Base-by-base conservation (phyloP, 2,113 vertebrate species). In the Stomatorhinus ivindoensis region DNA sequence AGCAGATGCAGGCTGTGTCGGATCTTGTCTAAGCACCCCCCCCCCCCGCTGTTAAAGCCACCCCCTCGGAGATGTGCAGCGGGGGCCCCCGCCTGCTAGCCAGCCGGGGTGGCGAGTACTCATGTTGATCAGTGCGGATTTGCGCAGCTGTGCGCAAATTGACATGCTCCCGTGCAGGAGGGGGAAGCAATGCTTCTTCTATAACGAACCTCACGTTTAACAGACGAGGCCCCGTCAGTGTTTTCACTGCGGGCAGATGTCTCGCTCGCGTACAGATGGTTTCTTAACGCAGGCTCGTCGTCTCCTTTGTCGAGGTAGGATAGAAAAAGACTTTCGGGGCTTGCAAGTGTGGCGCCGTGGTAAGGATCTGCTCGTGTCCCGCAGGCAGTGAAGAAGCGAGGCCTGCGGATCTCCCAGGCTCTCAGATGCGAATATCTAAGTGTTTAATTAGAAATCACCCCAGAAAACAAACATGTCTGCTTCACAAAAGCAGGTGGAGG, bases 201-300 rank as follows among this genome's bases (percentile, higher is more conserved):
- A n/a, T 19, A 42, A 44, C 35, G 39, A 31, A 31, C 44, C 65
- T 9, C 24, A 5, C 19, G n/a, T 88, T 76, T 48, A 50, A 44
- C n/a, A 76, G 44, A 47, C 65, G 27, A 76, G 61, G 21, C 44
- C 24, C n/a, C 65, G 27, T 76, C 87, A 48, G 24, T 46, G 17
- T 51, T 82, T 44, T 51, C 24, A 31, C 35, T 42, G 58, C 15
- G 44, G 91, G 91, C 92, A 93, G 93, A 93, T 93, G 91, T 92
- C 92, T 91, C 90, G 86, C 65, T 92, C 89, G 88, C 90, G 65
- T 92, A 91, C 93, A 94, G 94, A 94, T 94, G 92, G 93, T 89
- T 89, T 90, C 87, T 93, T 90, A 90, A 91, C 88, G 69, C 87
- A 91, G 88, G 92, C 90, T 84, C 91, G 31, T 82, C 73, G 55